Evolutionary conservation across 2,888 invertebrate genomes (phyloP).

Genomic region (Leptinotarsa rubiginosa): DNA sequence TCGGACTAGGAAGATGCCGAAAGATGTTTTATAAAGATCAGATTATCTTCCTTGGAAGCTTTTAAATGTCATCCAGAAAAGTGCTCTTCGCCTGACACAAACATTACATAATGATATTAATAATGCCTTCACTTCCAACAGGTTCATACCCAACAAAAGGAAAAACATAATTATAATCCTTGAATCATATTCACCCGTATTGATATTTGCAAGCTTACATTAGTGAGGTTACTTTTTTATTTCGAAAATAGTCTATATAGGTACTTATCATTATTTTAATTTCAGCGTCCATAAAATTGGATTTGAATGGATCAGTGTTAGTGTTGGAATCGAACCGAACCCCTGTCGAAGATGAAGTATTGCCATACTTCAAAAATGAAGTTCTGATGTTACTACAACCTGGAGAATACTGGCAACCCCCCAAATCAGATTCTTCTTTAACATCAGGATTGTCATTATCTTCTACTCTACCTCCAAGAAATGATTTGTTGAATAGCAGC

Average conservation of each 20-base stretch:
- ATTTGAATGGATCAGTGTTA: not conserved
- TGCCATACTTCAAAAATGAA: not conserved
- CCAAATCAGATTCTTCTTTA: not conserved
- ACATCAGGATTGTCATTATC: not conserved
- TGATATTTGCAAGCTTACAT: too few species aligned
- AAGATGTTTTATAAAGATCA: too few species aligned
- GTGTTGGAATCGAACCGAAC: not conserved
- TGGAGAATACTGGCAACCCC: not conserved
- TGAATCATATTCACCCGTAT: too few species aligned
- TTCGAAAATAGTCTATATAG: not conserved
- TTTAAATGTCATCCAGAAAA: too few species aligned
- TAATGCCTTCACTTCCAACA: too few species aligned
- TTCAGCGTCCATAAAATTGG: not conserved
- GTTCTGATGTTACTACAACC: not conserved
- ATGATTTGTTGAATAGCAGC: not conserved
- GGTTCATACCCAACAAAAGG: too few species aligned
- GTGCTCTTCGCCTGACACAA: too few species aligned
- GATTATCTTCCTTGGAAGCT: too few species aligned
- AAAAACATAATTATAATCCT: too few species aligned
- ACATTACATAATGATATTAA: too few species aligned
- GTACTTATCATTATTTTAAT: not conserved
- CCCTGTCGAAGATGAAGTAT: not conserved
- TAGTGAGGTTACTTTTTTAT: not conserved
- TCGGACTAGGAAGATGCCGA: too few species aligned
- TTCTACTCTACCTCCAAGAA: not conserved